Conservation (phyloP, 37 sponge, comb jelly and placozoan genomes). For the Beroe forskalii region DNA sequence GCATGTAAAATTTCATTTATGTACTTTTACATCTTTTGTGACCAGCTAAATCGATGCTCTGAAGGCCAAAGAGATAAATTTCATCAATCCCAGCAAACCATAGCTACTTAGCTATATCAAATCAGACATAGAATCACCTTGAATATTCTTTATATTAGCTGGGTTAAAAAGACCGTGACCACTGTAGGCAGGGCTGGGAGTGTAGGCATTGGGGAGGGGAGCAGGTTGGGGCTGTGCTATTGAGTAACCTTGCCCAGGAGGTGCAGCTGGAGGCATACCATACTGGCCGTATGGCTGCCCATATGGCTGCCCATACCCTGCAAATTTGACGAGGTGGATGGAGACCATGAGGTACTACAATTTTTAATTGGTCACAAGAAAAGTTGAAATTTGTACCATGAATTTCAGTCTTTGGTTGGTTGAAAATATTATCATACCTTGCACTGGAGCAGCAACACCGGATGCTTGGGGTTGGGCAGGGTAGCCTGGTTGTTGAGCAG, state of each 20-base stretch:
- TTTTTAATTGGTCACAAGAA: too few relatives aligned
- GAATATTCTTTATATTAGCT: slow-evolving; percentile 16
- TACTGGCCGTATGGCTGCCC: background rate
- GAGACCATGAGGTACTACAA: background rate
- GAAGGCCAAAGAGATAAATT: too few relatives aligned
- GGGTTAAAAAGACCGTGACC: background rate
- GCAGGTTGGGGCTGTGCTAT: slow-evolving; percentile 20
- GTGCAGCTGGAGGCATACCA: slow-evolving; percentile 23
- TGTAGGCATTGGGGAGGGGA: slow-evolving; percentile 7
- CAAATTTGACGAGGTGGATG: background rate
- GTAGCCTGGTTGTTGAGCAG: slow-evolving; percentile 47
- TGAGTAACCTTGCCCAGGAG: slow-evolving; percentile 33
- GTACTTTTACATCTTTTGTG: too few relatives aligned
- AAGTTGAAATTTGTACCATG: too few relatives aligned
- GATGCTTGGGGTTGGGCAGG: slow-evolving; percentile 36
- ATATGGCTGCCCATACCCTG: slow-evolving; percentile 3
- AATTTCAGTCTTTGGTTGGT: too few relatives aligned
- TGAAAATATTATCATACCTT: too few relatives aligned
- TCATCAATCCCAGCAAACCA: too few relatives aligned
- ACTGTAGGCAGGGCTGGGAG: slow-evolving; percentile 2
- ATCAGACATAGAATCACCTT: slow-evolving; percentile 9
- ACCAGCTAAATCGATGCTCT: too few relatives aligned
- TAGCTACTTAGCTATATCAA: too few relatives aligned
- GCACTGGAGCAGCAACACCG: background rate
- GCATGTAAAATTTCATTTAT: too few relatives aligned